Percentiles rank a stretch among this genome's conserved stretches.
phyloP scores from a whole-genome alignment of 2,113 vertebrate species.

The Zingel zingel region DNA sequence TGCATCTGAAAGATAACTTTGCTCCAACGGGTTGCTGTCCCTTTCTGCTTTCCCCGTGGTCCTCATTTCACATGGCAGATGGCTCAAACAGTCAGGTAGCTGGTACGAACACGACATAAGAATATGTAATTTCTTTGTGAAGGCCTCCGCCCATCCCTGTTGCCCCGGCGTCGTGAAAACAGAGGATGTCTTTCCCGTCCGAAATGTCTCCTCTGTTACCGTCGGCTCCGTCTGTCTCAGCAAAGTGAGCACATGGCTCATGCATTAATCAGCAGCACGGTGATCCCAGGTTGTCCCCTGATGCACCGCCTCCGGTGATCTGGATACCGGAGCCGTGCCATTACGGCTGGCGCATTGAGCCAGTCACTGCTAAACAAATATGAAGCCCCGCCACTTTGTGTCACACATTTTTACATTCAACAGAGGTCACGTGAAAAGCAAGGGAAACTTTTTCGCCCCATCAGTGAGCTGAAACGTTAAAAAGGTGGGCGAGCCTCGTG shows the following conservation, averaged over 20 bases:
- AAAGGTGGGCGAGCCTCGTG: slow-evolving; percentile 72
- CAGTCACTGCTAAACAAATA: slow-evolving; percentile 80
- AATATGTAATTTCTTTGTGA: slow-evolving; percentile 59
- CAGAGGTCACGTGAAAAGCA: slow-evolving; percentile 67
- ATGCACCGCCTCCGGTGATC: slow-evolving; percentile 69
- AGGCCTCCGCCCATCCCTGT: slow-evolving; percentile 40
- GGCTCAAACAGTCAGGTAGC: slow-evolving; percentile 72
- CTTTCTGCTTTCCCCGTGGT: slow-evolving; percentile 19
- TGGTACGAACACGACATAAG: slow-evolving; percentile 33
- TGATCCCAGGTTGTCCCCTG: slow-evolving; percentile 81
- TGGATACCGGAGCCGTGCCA: slow-evolving; percentile 69
- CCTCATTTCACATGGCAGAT: slow-evolving; percentile 63
- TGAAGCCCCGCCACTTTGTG: slow-evolving; percentile 84
- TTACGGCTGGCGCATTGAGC: slow-evolving; percentile 68
- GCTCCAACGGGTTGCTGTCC: slow-evolving; percentile 10
- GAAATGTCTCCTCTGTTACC: slow-evolving; percentile 68
- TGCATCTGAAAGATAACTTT: slow-evolving; percentile 17
- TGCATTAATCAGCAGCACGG: slow-evolving; percentile 84
- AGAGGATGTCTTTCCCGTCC: slow-evolving; percentile 54
- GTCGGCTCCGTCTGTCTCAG: slow-evolving; percentile 67
- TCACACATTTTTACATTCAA: slow-evolving; percentile 85
- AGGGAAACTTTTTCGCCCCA: slow-evolving; percentile 69
- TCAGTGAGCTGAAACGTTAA: slow-evolving; percentile 75
- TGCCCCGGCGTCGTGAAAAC: slow-evolving; percentile 34
- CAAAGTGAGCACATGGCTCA: slow-evolving; percentile 82